Evolutionary conservation across 2,888 invertebrate genomes (phyloP), one percentile per base, ranked within the genome.

Genomic region (Cetonia aurata): DNA sequence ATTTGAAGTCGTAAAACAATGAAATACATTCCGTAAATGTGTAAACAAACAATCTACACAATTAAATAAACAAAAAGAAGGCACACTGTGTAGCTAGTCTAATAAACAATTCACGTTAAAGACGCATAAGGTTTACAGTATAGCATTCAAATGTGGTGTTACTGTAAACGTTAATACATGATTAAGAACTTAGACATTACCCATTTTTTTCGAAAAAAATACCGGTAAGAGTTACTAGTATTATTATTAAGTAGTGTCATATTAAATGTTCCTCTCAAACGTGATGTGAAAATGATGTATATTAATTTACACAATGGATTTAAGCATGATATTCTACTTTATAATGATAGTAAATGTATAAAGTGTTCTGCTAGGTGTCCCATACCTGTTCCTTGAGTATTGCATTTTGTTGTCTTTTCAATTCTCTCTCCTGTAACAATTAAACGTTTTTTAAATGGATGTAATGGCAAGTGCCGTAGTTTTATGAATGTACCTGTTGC

Each of bases 311-410:
- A 70, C 60, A 65, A 70, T 70, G 69, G 60, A 55, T 60, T 70
- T 62, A 59, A 70, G 69, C 69, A 62, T 70, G 69, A 70, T 55
- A 52, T 62, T 56, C 69, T 70, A 70, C 65, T 52, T 62, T 46
- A 62, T 55, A 53, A 46, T 13, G 15, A 50, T 70, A 25, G 13
- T 60, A 67, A 42, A 42, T 25, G 25, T 25, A 25, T 25, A 59
- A 46, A 53, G 25, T 55, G 8, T 42, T 52, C 9, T 41, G 25
- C 15, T 52, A 15, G 4, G 13, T 41, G 31, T 9, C 72, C 82
- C 87, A 87, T 88, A 96, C 96, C 93, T 96, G 96, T 86, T 96
- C 96, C 87, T 96, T 96, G 78, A 95, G 87, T 81, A 96, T 88
- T 75, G 94, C 92, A 62, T 94, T 92, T 83, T 96, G 96, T 82